phyloP scores from a whole-genome alignment of 1,140 invertebrate genomes.

The Drosophila orena region DNA sequence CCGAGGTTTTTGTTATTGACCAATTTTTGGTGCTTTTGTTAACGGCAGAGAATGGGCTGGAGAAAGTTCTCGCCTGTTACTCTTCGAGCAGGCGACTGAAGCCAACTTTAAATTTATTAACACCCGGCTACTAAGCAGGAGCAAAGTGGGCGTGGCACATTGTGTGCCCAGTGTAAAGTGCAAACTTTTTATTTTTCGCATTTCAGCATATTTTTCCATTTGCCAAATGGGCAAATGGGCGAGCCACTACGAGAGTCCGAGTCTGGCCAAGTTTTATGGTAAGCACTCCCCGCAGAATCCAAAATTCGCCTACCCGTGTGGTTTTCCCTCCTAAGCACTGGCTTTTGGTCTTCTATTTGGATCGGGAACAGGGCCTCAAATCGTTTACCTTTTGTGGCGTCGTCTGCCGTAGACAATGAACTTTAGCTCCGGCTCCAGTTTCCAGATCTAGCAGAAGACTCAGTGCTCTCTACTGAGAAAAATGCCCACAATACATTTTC shows the following conservation, averaged over 20 bases:
- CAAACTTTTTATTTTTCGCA: slow-evolving; percentile 66
- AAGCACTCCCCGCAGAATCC: slow-evolving; percentile 48
- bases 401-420: slow-evolving; percentile 68
- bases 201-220: slow-evolving; percentile 67
- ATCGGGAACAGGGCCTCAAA: slow-evolving; percentile 45
- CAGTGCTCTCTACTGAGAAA: slow-evolving; percentile 1
- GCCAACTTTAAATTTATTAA: slow-evolving; percentile 82
- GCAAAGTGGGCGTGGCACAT: slow-evolving; percentile 46
- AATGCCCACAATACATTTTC: not conserved
- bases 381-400: slow-evolving; percentile 71
- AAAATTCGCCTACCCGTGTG: slow-evolving; percentile 14
- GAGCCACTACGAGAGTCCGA: slow-evolving; percentile 16
- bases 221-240: slow-evolving; percentile 59
- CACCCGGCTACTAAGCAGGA: slow-evolving; percentile 55
- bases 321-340: slow-evolving; percentile 43
- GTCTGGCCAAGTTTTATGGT: slow-evolving; percentile 65
- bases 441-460: slow-evolving; percentile 12
- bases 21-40: slow-evolving; percentile 28
- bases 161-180: slow-evolving; percentile 64
- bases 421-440: slow-evolving; percentile 33
- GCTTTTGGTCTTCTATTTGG: slow-evolving; percentile 48
- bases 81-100: slow-evolving; percentile 49
- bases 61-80: slow-evolving; percentile 46
- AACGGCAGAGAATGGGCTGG: slow-evolving; percentile 6
- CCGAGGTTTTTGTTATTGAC: slow-evolving; percentile 27